Evolutionary conservation across 2,113 vertebrate species (phyloP), one percentile per base, ranked within the genome.

Genomic region (Semnopithecus entellus): DNA sequence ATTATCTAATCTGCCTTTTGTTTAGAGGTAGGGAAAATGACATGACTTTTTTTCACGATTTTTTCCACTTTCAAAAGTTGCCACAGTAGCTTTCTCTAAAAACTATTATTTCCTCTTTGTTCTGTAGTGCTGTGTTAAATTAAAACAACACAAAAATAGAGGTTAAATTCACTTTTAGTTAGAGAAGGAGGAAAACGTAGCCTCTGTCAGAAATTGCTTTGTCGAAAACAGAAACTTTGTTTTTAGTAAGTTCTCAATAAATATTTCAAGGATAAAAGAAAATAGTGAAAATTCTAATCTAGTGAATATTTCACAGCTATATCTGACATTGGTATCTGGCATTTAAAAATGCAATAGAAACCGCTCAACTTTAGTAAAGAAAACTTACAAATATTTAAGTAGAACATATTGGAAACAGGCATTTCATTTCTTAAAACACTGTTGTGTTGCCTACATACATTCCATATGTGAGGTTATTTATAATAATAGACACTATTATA

Each of bases 211-310:
- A 81, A 52, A 61, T 48, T 48, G 40, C 30, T 48, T 57, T 57
- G 27, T 52, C n/a, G 38, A 40, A 35, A 91, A 55, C 10, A 68
- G 70, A 92, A 82, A n/a, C 23, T 38, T 78, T 84, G 22, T 30
- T 18, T 52, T 76, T 93, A 93, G 27, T 32, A 83, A 72, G 27
- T 82, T 90, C 32, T 80, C 4, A 80, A 27, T 52, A 90, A 10
- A 10, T 93, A 68, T 94, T 96, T 92, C 17, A 43, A 66, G 30
- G 14, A 68, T 92, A 25, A 73, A 87, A 85, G 70, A 83, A 92
- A n/a, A 32, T 9, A 25, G 38, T 59, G 25, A 45, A 95, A 95
- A 90, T 66, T 94, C 43, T 68, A 81, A 76, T 78, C 32, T 30
- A 78, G 27, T 81, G 50, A 80, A 14, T 85, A 43, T 25, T 91